Evolutionary conservation across 2,797 vertebrate genomes (phyloP), one percentile per base, ranked within the genome.

Genomic region (Nothura maculosa): DNA sequence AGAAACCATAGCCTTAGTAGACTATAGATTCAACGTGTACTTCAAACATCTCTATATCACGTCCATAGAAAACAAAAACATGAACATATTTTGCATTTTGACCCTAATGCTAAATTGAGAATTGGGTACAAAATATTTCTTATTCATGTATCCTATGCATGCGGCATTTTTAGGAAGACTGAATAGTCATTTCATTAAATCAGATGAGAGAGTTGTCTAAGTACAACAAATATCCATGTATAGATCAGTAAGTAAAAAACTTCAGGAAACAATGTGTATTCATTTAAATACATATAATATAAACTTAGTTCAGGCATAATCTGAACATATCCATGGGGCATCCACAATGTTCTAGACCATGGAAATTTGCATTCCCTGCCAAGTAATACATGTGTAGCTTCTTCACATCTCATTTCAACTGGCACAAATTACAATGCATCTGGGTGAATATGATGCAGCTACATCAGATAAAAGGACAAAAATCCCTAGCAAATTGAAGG

Each of bases 11-110:
- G 27, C 6, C 30, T 38, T 27, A 55, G 27, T 22, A 47, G 17
- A 40, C 32, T 52, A 0, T 9, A 63, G 6, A 0, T 64, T 63
- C 73, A 13, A 55, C 17, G 12, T 38, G 42, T 21, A 75, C 73
- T 4, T 70, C 48, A 62, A 76, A 42, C 4, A 36, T 32, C 69
- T 8, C 10, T 1, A 12, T 74, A 38, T 64, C 3, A 12, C 12
- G 1, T 50, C 22, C 5, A 30, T n/a, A 42, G 0, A 1, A 76
- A 6, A 64, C 22, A 48, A 61, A 15, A 90, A 28, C 9, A 77
- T 14, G 7, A 1, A 70, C 58, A 40, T 19, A 80, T 5, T 6
- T 63, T 89, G 2, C 40, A 43, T 62, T 81, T 89, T 58, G 22
- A 74, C 12, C 5, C 12, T 9, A 58, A 7, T 52, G 20, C 6